Evolutionary conservation across 2,113 vertebrate genomes (phyloP).

Genomic region (Orthonyx spaldingii): DNA sequence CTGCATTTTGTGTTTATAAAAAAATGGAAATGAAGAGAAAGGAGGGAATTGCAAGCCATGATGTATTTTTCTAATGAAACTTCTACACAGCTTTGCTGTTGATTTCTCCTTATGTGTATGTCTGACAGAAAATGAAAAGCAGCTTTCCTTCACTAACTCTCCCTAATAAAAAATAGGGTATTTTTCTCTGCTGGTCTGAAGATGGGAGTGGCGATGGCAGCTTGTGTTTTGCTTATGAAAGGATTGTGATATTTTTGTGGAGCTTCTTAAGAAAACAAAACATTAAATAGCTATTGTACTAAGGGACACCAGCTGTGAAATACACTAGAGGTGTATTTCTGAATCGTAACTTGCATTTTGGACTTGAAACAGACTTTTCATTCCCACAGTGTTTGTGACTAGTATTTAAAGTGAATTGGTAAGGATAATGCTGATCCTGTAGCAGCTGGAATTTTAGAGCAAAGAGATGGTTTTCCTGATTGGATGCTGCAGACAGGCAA

Average conservation of each 20-base stretch:
- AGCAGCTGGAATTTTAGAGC: not conserved
- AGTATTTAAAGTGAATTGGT: not conserved
- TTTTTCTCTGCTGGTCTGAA: not conserved
- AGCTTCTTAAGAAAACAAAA: not conserved
- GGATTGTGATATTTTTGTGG: not conserved
- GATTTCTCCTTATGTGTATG: not conserved
- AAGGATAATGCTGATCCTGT: not conserved
- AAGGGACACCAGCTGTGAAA: not conserved
- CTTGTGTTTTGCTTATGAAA: not conserved
- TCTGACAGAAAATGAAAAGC: not conserved
- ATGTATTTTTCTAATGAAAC: not conserved
- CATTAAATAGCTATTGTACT: not conserved
- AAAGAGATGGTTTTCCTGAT: not conserved
- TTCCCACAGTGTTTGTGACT: not conserved
- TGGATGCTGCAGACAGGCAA: not conserved
- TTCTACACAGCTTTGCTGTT: not conserved
- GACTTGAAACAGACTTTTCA: not conserved
- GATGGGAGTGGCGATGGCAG: not conserved
- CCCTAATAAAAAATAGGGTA: not conserved
- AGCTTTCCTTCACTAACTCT: not conserved
- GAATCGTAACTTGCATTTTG: not conserved
- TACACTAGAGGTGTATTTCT: not conserved
- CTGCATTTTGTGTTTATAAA: not conserved
- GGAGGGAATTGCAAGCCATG: not conserved
- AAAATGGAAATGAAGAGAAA: not conserved